Evolutionary conservation across 2,888 invertebrate genomes (phyloP), one percentile per base, ranked within the genome.

Genomic region (Chrysolina oricalcia): DNA sequence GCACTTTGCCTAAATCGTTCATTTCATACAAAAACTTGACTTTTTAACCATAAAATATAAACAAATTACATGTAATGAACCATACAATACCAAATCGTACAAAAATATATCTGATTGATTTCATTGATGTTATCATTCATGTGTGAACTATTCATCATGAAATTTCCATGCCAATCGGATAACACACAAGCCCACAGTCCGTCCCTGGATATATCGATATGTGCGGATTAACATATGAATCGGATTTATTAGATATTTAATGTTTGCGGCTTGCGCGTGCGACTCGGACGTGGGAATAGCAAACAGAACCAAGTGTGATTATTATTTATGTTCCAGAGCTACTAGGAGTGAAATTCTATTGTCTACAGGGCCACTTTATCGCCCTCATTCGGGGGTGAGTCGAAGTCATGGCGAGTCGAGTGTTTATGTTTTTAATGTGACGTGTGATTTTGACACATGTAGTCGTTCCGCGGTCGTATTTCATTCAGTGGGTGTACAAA

Each of bases 171-270:
- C 27, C 5, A 5, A 3, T 35, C 35, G 35, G 8, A 35, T 8
- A 3, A 35, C 35, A 35, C 8, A 35, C 35, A 8, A 43, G 43
- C 9, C 11, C 41, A 21, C 17, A 11, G 17, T 15, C 35, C 53
- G 53, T 17, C 15, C 41, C 19, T 21, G 40, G 87, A 86, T 86
- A 86, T 86, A 86, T 87, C 86, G 86, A 87, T 86, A 82, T 85
- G 82, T 82, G 80, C 78, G 84, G 87, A 88, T 89, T 88, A 88
- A 85, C 88, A 87, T 88, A 87, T 87, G 88, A 88, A 88, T 88
- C 87, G 86, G 88, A 89, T 88, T 88, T 88, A 88, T 87, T 86
- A 87, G 87, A 87, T 87, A 87, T 88, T 88, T 88, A 88, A 88
- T 87, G 87, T 86, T 86, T 86, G 87, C 83, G 85, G 87, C 85